Percentiles rank a stretch among this genome's conserved stretches.
These are phyloP conservation scores for Ophion costatus DNA, from an alignment of 2,888 invertebrate species.

Conservation along the genomic window DNA sequence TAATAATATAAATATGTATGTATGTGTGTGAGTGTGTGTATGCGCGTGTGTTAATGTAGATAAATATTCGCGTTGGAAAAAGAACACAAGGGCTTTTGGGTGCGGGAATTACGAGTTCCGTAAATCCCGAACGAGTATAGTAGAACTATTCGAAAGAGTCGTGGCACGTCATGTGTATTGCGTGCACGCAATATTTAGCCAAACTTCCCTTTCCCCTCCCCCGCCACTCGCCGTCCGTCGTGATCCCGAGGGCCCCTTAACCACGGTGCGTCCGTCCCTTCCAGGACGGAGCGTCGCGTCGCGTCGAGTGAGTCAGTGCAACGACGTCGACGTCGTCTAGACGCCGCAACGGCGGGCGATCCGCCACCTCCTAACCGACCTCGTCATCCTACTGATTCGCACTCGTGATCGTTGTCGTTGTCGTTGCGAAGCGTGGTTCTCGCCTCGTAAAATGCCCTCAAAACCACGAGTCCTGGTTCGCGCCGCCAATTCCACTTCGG, in stretches of 20 bases:
- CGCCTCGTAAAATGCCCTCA: conserved; percentile 3
- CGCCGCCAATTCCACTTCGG: background rate
- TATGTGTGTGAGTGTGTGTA: too few species aligned
- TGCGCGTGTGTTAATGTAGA: background rate
- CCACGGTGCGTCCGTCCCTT: conserved; percentile 1
- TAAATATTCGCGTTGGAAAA: background rate
- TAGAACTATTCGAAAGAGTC: conserved; percentile 76
- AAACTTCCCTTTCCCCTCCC: conserved; percentile 55
- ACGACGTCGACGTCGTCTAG: conserved; percentile 74
- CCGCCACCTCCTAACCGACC: conserved; percentile 46
- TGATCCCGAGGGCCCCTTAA: background rate
- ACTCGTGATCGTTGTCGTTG: conserved; percentile 24
- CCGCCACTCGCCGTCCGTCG: conserved; percentile 13
- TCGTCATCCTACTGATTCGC: conserved; percentile 75
- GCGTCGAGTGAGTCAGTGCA: conserved; percentile 78
- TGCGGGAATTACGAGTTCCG: conserved; percentile 8
- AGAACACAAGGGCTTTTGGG: conserved; percentile 26
- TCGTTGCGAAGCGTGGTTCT: background rate
- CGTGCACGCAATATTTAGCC: conserved; percentile 81
- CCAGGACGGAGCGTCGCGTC: conserved; percentile 58
- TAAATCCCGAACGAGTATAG: conserved; percentile 46
- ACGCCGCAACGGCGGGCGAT: conserved; percentile 70
- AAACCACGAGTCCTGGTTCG: background rate
- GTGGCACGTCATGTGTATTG: conserved; percentile 70
- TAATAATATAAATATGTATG: too few species aligned